Evolutionary conservation across 1,140 invertebrate genomes (phyloP), one percentile per base, ranked within the genome.

Genomic region (Aricia agestis): DNA sequence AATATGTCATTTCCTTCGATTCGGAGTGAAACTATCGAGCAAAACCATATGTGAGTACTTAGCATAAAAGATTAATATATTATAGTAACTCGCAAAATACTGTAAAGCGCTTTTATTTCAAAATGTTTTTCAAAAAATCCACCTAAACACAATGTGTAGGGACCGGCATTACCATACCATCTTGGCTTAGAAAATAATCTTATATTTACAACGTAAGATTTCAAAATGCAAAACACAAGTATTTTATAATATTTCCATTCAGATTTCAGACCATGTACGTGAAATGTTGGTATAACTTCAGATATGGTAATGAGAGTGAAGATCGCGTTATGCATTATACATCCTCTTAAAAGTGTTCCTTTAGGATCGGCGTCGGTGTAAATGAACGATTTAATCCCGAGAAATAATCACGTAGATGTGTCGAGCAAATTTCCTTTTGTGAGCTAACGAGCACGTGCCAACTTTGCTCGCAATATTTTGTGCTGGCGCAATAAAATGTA

Each of bases 271-370:
- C 13, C 45, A 13, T 52, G 45, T 52, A 52, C 45, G 13, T 6
- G 45, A 52, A 52, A 52, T 52, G 45, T 52, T 52, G 45, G 45
- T 52, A 52, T 52, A 52, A 52, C 45, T 52, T 52, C 45, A 52
- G 45, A 52, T 52, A 52, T 52, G 45, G 45, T 52, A 52, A 52
- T 52, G 45, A 52, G 45, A 52, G 45, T 13, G 45, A 4, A 52
- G 45, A 52, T 9, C 45, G 45, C 45, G 45, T 52, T 52, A 52
- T 52, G 45, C 45, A 52, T 52, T 52, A 52, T 52, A 52, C 45
- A 52, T 52, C 45, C 45, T 52, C 45, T 52, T 52, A 52, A 52
- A 52, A 10, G 13, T 52, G 45, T 52, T 52, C 45, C 45, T 52
- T 52, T 52, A 52, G 45, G 45, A 52, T 9, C 3, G 45, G 13